Base-by-base conservation (phyloP, 1,140 invertebrate species). In the Mesaphorura yosii region DNA sequence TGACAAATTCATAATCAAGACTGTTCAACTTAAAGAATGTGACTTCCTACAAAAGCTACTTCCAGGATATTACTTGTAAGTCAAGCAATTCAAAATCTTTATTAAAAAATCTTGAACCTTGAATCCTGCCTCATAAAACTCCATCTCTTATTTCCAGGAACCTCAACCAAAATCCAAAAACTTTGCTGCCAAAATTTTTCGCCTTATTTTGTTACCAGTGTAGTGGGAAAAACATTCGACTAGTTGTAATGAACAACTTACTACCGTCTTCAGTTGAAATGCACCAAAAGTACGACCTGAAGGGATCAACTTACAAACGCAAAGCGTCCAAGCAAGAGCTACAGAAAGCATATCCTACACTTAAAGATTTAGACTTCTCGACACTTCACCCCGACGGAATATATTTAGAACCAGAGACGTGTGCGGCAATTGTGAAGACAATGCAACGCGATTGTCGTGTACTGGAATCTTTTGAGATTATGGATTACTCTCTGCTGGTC, bases 1-100 rank as follows among this genome's bases (percentile, higher is more conserved):
- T 74, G 95, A 98, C 75, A 92, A 98, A 73, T 99, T 98, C 72
- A 99, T 99, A 67, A 93, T 99, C 62, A 99, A 99, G 78, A 99
- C 96, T 63, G 91, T 99, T 45, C 89, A 96, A 73, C 92, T 98
- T 71, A 98, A 98, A 73, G 96, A 99, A 75, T 94, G 94, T 34
- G 94, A 98, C 75, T 99, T 99, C 75, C 78, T 99, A 66, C 91
- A 96, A 73, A 98, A 95, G 74, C 77, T 99, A 62, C 77, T 99
- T 67, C 92, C 95, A 65, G 95, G 88, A 68, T 96, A 89, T 75
- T 89, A 88, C 64, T 84, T 90, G 81, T n/a, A n/a, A n/a, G n/a
- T n/a, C n/a, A n/a, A n/a, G n/a, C n/a, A n/a, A n/a, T n/a, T n/a
- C n/a, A n/a, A n/a, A 85, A 98, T 86, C 75, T 98, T 74, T 84